Percentiles rank a stretch among this genome's conserved stretches.
Conservation (phyloP, 2,797 vertebrate species). For the Threskiornis aethiopicus region DNA sequence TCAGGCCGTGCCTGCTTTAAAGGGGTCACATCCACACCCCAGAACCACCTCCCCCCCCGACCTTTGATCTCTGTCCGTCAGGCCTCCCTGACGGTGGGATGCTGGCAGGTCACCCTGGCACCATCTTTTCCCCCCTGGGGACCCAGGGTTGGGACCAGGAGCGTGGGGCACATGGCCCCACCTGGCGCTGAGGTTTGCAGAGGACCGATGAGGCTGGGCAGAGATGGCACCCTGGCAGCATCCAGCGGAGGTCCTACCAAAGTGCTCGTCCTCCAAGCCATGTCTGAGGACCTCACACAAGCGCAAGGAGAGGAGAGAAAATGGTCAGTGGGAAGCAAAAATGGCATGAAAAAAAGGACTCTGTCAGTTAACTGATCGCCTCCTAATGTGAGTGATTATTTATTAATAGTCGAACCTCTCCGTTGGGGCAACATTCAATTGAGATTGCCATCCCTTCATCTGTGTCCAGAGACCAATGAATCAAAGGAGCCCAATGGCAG, state of each 20-base stretch:
- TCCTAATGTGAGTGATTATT: not conserved
- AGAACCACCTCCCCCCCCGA: not conserved
- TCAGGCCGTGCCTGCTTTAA: conserved; percentile 15
- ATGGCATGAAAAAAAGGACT: accelerated
- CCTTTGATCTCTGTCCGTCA: not conserved
- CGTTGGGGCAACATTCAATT: not conserved
- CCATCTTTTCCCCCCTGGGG: accelerated
- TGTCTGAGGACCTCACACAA: not conserved
- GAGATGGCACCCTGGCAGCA: not conserved
- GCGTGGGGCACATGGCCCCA: accelerated
- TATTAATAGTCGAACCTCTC: not conserved
- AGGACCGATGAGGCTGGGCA: accelerated
- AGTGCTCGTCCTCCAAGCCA: accelerated
- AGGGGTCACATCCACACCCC: not conserved
- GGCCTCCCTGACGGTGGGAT: not conserved
- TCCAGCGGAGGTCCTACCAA: not conserved
- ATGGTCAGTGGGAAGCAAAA: not conserved
- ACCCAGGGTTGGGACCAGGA: not conserved
- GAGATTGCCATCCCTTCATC: not conserved
- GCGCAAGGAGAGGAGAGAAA: not conserved
- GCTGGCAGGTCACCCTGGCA: not conserved
- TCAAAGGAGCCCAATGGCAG: not conserved
- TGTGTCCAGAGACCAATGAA: not conserved
- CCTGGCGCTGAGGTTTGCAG: not conserved
- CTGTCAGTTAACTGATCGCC: not conserved